Evolutionary conservation across 35 echinoderm and acorn worm species (phyloP).

Genomic region (Diadema setosum): DNA sequence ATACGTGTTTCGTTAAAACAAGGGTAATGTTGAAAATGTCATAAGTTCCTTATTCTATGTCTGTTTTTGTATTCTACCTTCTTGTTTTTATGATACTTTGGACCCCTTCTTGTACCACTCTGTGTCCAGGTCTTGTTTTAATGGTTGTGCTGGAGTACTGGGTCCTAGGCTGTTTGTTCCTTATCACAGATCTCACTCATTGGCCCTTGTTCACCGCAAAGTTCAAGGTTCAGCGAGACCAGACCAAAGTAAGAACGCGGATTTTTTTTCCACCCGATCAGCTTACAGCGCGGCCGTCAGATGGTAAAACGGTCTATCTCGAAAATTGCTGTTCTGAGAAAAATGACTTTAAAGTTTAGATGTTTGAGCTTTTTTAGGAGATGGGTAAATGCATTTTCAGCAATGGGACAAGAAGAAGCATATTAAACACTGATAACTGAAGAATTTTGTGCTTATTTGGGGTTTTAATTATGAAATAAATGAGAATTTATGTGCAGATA

Average conservation of each 20-base stretch:
- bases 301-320: not conserved
- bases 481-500: too few relatives aligned
- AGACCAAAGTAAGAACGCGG: not conserved
- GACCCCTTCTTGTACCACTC: not conserved
- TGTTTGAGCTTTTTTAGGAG: not conserved
- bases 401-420: not conserved
- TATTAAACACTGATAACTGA: not conserved
- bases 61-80: not conserved
- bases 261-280: not conserved
- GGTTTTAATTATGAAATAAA: too few relatives aligned
- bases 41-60: not conserved
- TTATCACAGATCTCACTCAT: constrained; percentile 62
- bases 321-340: not conserved
- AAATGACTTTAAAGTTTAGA: not conserved
- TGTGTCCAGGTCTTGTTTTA: constrained; percentile 11
- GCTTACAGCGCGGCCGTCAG: too few relatives aligned
- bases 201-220: constrained; percentile 40
- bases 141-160: constrained; percentile 34
- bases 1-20: not conserved
- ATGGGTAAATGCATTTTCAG: not conserved
- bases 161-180: constrained; percentile 44
- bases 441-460: too few relatives aligned
- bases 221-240: constrained; percentile 69
- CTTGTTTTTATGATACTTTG: not conserved
- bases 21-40: not conserved